Evolutionary conservation across 2,888 invertebrate species (phyloP), one percentile per base, ranked within the genome.

Genomic region (Branchellion lobata): DNA sequence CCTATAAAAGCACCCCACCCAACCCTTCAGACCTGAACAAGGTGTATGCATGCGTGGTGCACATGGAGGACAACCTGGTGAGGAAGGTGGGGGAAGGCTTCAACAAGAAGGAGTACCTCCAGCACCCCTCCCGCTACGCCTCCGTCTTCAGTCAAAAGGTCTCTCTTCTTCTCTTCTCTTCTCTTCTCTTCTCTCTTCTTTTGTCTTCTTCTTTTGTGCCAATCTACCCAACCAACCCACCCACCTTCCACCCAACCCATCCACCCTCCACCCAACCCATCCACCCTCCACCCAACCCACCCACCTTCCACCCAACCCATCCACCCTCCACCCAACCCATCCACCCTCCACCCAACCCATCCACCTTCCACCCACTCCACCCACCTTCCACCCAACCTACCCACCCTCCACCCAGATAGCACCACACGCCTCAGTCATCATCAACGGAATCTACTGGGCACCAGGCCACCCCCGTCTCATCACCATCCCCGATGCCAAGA

Each of bases 361-460:
- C 14, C 14, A 53, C n/a, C n/a, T n/a, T n/a, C n/a, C n/a, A n/a
- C 65, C 29, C 27, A 3, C 65, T 29, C 29, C 65, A 3, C 11
- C 65, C 29, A 3, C 29, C 18, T 27, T 8, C 29, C 3, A 18
- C 29, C 29, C 24, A 29, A 8, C 3, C 29, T 18, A 3, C 29
- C 11, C 11, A 29, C 18, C 65, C 65, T 29, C 29, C 29, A 8
- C 40, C 1, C 87, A 93, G 91, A 95, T 99, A 83, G 99, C 98
- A 0, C 97, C 99, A 0, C 97, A 96, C 87, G 96, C 97, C 0
- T 96, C 96, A 0, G 95, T 96, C 0, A 92, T 99, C 81, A 91
- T 99, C 69, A 99, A 99, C 87, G 95, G 99, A 36, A 99, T 99
- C 85, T 99, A 98, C 88, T 99, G 97, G 96, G 97, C 96, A 0